Conservation (phyloP, 2,888 invertebrate species). For the Diaphora mendica region DNA sequence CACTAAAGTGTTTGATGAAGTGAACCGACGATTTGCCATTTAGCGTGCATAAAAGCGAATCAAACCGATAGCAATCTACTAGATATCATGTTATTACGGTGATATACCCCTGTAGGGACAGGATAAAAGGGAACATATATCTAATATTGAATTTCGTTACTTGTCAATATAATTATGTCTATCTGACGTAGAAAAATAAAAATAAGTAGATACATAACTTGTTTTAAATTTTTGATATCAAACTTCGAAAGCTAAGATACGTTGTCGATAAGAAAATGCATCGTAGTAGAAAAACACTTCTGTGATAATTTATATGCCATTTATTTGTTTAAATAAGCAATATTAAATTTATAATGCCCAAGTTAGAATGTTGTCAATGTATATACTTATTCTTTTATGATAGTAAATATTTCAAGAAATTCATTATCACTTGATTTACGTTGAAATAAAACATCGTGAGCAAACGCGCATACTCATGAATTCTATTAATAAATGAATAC, state of each 20-base stretch:
- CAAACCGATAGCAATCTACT: constrained; percentile 76
- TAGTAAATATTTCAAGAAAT: neutral
- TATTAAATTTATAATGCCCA: neutral
- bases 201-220: neutral
- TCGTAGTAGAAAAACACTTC: neutral
- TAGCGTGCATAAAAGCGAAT: constrained; percentile 77
- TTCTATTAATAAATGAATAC: neutral
- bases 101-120: constrained; percentile 65
- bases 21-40: constrained; percentile 81
- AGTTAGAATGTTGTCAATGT: neutral
- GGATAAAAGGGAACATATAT: constrained; percentile 47
- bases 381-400: neutral
- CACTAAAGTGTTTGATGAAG: constrained; percentile 70
- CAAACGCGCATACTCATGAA: neutral
- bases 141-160: neutral
- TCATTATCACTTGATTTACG: neutral
- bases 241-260: neutral
- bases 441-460: neutral
- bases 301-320: neutral
- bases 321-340: neutral
- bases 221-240: neutral
- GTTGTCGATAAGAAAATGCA: neutral
- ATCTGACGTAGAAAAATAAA: neutral
- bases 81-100: constrained; percentile 77
- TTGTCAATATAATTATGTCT: neutral